These are phyloP conservation scores for Myiotriccus ornatus DNA, from an alignment of 2,797 vertebrate genomes.

Conservation along the genomic window DNA sequence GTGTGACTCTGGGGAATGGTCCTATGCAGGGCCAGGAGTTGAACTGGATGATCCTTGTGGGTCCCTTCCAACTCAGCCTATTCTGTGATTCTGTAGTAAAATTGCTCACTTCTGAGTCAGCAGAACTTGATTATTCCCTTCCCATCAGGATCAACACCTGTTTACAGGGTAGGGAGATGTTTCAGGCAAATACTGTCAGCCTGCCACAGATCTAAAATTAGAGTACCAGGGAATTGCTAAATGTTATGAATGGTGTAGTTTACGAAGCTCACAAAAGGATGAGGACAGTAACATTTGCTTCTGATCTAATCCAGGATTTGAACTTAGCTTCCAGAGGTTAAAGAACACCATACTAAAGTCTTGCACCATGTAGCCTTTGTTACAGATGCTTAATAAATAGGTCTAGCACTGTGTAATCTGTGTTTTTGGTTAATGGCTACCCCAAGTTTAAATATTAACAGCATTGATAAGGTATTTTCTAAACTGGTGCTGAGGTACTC, in stretches of 20 bases:
- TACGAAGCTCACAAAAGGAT: slow-evolving; percentile 57
- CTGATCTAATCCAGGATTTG: slow-evolving; percentile 56
- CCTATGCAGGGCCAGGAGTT: neutral
- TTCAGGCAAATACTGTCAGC: slow-evolving; percentile 50
- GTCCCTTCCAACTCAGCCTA: neutral
- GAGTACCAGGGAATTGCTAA: slow-evolving; percentile 56
- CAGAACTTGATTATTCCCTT: slow-evolving; percentile 56
- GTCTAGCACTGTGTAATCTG: neutral
- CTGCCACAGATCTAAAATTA: slow-evolving; percentile 58
- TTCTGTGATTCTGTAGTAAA: neutral
- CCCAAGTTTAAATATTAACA: slow-evolving; percentile 40
- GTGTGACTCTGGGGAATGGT: neutral
- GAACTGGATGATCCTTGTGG: neutral
- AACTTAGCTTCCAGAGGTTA: slow-evolving; percentile 48
- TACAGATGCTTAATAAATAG: slow-evolving; percentile 31
- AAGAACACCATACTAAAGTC: slow-evolving; percentile 25
- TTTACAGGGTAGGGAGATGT: slow-evolving; percentile 44
- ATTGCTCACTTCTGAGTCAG: slow-evolving; percentile 60
- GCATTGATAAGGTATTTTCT: slow-evolving; percentile 9
- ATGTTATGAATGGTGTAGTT: slow-evolving; percentile 67
- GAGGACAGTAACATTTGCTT: slow-evolving; percentile 56
- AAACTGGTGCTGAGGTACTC: neutral
- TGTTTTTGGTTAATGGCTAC: slow-evolving; percentile 34
- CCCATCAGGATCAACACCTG: slow-evolving; percentile 62
- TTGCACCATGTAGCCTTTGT: slow-evolving; percentile 43